Base-by-base conservation (phyloP, 2,113 vertebrate genomes). In the Upupa epops region DNA sequence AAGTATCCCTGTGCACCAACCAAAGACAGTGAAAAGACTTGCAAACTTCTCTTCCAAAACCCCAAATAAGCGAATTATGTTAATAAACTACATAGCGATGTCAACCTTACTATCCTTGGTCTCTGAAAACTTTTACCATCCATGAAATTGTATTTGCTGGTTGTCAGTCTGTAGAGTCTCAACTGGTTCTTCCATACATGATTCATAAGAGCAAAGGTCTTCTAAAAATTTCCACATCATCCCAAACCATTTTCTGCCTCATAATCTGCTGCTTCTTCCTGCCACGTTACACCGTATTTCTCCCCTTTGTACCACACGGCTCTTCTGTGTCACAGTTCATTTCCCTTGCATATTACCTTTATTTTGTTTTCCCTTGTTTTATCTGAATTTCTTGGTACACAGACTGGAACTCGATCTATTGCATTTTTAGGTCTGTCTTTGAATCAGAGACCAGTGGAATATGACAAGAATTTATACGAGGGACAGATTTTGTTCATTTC, bases 141-240 rank as follows among this genome's bases (percentile, higher is more conserved):
- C 93, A 74, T 89, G 93, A 89, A 82, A 96, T 96, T 90, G 90
- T 86, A 94, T 95, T 96, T 94, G 71, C 79, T 96, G 76, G 71
- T 72, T 95, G 76, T 89, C 59, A 13, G 82, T 52, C 94, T 31
- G 0, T 31, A 74, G 60, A 68, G 71, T 36, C 81, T 90, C 89
- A 40, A 4, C 58, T 76, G 32, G 54, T 95, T 95, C 60, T 83
- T 63, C 42, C n/a, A 91, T 94, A 16, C 86, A 88, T 95, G 88
- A 96, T 96, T 95, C 97, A 95, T 75, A 45, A 95, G 95, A 95
- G 85, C 94, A 97, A 94, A 97, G 96, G 96, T 90, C 96, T 78
- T 14, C 4, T 1, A 54, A 32, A 71, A 49, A 76, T 93, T 87
- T 96, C 94, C 65, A 46, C 82, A 88, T 65, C 16, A 37, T 12